Evolutionary conservation across 2,113 vertebrate genomes (phyloP), one percentile per base, ranked within the genome.

Genomic region (Oenanthe melanoleuca): DNA sequence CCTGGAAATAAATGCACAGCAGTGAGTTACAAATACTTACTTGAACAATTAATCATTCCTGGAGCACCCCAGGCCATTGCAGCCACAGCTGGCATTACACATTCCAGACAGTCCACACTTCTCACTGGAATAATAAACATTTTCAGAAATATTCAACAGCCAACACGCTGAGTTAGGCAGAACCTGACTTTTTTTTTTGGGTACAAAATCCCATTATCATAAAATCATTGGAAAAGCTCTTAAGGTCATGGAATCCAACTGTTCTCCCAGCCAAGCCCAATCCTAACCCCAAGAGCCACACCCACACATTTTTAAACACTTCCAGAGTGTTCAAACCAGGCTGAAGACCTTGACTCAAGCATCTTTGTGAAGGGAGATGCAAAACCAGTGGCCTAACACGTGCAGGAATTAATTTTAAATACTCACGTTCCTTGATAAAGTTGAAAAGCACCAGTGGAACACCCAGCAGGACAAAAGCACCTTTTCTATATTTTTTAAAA

Each of bases 401-500:
- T 1, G 13, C 12, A 42, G 38, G 28, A 56, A 49, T 74, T 40
- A 24, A 64, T 91, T 34, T 66, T 9, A 50, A 71, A 16, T 12
- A 6, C 23, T 57, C 53, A 29, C 6, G 9, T 50, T 50, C 4
- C 0, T 2, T 14, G 37, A 45, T 80, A 0, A 40, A 69, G 52
- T 8, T 31, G 42, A 42, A 66, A 83, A 66, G 12, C 29, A 28
- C 11, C 63, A 1, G 0, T 7, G 16, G 55, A 73, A 69, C 14
- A 13, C 1, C 2, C 0, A 0, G 5, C 18, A 42, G 63, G 29
- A 37, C 9, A 0, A 75, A 56, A 47, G 3, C 22, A 20, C n/a
- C 28, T 34, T 44, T 89, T 80, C 29, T 6, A 3, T 9, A 5
- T 5, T 15, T 11, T 44, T 49, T 13, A 29, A 63, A 47, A 44